These are phyloP conservation scores for Hetaerina titia DNA, from an alignment of 2,888 invertebrate genomes.

Conservation along the genomic window DNA sequence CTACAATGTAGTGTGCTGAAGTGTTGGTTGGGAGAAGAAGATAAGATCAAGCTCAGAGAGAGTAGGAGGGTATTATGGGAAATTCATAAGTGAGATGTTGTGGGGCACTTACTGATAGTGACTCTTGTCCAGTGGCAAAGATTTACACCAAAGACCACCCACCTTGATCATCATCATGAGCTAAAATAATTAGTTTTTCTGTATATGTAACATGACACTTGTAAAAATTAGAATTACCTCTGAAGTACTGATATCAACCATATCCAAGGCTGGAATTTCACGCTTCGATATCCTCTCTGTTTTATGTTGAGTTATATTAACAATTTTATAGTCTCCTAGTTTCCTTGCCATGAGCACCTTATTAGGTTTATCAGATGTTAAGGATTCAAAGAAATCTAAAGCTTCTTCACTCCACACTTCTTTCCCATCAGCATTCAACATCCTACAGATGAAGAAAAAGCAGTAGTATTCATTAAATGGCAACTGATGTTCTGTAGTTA, in stretches of 20 bases:
- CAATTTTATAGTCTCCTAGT: neutral
- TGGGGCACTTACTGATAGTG: too few relatives aligned
- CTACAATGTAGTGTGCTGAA: too few relatives aligned
- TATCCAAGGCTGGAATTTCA: neutral
- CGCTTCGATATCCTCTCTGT: neutral
- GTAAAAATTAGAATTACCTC: neutral
- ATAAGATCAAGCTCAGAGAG: too few relatives aligned
- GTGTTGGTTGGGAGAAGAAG: too few relatives aligned
- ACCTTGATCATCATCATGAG: neutral
- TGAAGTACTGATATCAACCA: neutral
- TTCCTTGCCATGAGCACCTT: neutral
- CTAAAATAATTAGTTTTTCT: neutral
- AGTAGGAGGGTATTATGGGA: too few relatives aligned
- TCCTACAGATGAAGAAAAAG: neutral
- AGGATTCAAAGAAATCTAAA: slow-evolving; percentile 32
- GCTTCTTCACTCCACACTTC: slow-evolving; percentile 6
- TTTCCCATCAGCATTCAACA: neutral
- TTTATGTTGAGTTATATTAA: neutral
- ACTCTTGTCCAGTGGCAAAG: neutral
- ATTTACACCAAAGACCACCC: neutral
- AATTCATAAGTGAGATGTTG: too few relatives aligned
- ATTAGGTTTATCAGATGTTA: neutral
- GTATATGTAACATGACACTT: neutral
- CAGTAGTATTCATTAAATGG: neutral
- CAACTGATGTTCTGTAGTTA: neutral